Evolutionary conservation across 2,888 invertebrate genomes (phyloP).

Genomic region (Epinotia brunnichana): DNA sequence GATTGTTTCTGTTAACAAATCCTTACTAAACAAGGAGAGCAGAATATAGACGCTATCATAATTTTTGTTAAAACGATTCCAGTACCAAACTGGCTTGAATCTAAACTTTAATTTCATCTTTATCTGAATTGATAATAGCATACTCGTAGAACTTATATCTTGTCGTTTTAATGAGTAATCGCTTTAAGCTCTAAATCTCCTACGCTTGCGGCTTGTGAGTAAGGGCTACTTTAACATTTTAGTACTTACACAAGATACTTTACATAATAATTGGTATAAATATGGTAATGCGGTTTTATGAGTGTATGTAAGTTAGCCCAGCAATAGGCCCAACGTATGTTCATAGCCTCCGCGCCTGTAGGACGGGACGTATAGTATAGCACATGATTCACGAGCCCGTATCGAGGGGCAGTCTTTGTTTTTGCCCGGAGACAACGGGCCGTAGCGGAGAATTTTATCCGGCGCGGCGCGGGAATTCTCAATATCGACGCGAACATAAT

Average conservation of each 20-base stretch:
- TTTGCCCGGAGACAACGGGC: slow-evolving; percentile 33
- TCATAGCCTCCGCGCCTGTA: slow-evolving; percentile 21
- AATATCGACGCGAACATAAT: slow-evolving; percentile 28
- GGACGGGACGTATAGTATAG: slow-evolving; percentile 23
- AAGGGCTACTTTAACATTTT: slow-evolving; percentile 2
- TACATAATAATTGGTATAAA: slow-evolving; percentile 1
- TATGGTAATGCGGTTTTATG: slow-evolving; percentile 4
- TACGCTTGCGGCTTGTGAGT: slow-evolving; percentile 12
- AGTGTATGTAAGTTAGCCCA: slow-evolving; percentile 18
- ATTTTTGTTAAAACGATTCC: not conserved
- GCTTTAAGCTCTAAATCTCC: slow-evolving; percentile 26
- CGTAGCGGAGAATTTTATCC: slow-evolving; percentile 35
- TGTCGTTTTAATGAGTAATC: not conserved
- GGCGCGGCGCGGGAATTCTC: slow-evolving; percentile 35
- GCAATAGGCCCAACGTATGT: not conserved
- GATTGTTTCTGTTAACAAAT: slow-evolving; percentile 28
- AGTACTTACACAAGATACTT: not conserved
- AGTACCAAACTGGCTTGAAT: not conserved
- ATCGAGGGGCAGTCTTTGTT: slow-evolving; percentile 41
- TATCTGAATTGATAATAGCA: slow-evolving; percentile 4
- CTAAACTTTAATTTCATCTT: slow-evolving; percentile 1
- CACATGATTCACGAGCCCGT: slow-evolving; percentile 35
- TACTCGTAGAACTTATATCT: slow-evolving; percentile 1
- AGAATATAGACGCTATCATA: slow-evolving; percentile 11
- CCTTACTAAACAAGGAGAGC: slow-evolving; percentile 22